A percentile compares a stretch with the other conserved stretches of the same genome.
phyloP scores from a whole-genome alignment of 1,140 invertebrate species.

The Drosophila nasuta region DNA sequence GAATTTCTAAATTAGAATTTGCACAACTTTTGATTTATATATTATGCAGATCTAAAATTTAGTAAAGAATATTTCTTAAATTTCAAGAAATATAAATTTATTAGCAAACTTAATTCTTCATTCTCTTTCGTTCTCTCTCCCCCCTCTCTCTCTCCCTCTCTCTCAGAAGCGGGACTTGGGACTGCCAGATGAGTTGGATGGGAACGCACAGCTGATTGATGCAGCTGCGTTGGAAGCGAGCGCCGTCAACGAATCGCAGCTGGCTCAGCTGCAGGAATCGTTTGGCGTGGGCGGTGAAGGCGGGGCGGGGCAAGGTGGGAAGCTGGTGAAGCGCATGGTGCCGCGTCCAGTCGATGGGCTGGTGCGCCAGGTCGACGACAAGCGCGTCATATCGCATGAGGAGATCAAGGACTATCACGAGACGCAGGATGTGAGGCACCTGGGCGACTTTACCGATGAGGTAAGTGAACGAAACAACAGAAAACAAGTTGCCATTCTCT shows the following conservation, averaged over 20 bases:
- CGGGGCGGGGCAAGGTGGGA: conserved; percentile 40
- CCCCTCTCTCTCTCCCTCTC: no score
- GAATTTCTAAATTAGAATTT: no score
- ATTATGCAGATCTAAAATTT: no score
- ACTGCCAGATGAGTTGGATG: conserved; percentile 70
- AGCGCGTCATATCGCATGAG: conserved; percentile 91
- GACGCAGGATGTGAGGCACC: conserved; percentile 92
- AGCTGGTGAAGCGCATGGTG: conserved; percentile 74
- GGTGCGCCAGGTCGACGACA: conserved; percentile 92
- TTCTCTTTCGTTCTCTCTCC: no score
- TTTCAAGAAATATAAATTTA: no score
- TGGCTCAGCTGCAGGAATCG: conserved; percentile 69
- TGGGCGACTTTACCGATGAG: conserved; percentile 93
- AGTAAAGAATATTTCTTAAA: no score
- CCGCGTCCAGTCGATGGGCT: conserved; percentile 87
- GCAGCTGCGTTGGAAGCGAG: conserved; percentile 60
- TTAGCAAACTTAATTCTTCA: no score
- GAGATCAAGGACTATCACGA: conserved; percentile 92
- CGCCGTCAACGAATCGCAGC: conserved; percentile 62
- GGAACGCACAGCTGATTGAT: conserved; percentile 68
- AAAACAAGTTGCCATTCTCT: no score
- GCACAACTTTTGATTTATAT: no score
- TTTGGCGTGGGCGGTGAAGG: conserved; percentile 42
- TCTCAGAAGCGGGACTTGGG: conserved; percentile 76
- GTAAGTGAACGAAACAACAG: conserved; percentile 86